These are phyloP conservation scores for Cololabis saira DNA, from an alignment of 2,113 vertebrate genomes.

Conservation along the genomic window DNA sequence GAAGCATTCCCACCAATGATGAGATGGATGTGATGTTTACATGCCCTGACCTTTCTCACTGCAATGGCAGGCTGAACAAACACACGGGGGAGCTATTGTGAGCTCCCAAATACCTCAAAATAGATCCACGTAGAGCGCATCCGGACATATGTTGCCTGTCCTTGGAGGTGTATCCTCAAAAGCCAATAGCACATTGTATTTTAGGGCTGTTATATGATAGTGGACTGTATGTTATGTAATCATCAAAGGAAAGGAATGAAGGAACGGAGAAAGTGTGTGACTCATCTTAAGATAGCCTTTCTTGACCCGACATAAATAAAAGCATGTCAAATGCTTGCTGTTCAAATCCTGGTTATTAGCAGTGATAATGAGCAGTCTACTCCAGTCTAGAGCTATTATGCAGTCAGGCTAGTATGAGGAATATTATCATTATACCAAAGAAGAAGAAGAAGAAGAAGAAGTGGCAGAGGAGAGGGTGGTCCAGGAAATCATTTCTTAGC, in stretches of 20 bases:
- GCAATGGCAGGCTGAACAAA: conserved; percentile 61
- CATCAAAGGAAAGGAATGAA: conserved; percentile 45
- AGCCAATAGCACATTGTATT: conserved; percentile 21
- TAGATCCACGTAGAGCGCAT: conserved; percentile 35
- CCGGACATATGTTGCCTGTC: conserved; percentile 33
- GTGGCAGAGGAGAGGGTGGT: conserved; percentile 56
- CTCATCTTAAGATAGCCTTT: conserved; percentile 71
- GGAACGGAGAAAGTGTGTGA: conserved; percentile 69
- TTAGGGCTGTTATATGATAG: not conserved
- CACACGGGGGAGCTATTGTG: conserved; percentile 63
- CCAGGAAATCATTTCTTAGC: conserved; percentile 70
- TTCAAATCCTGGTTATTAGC: conserved; percentile 70
- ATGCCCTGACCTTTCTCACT: conserved; percentile 57
- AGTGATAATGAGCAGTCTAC: conserved; percentile 66
- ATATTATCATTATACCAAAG: conserved; percentile 71
- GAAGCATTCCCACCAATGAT: conserved; percentile 49
- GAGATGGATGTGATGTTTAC: conserved; percentile 57
- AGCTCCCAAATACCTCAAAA: conserved; percentile 52
- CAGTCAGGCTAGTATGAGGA: conserved; percentile 64
- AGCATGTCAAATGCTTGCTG: conserved; percentile 56
- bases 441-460: conserved; percentile 64
- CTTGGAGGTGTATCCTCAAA: conserved; percentile 17
- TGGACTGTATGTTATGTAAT: conserved; percentile 40
- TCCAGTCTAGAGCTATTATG: conserved; percentile 54
- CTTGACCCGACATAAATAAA: conserved; percentile 58